These are phyloP conservation scores for Atta cephalotes DNA, from an alignment of 1,140 invertebrate genomes.

Conservation along the genomic window DNA sequence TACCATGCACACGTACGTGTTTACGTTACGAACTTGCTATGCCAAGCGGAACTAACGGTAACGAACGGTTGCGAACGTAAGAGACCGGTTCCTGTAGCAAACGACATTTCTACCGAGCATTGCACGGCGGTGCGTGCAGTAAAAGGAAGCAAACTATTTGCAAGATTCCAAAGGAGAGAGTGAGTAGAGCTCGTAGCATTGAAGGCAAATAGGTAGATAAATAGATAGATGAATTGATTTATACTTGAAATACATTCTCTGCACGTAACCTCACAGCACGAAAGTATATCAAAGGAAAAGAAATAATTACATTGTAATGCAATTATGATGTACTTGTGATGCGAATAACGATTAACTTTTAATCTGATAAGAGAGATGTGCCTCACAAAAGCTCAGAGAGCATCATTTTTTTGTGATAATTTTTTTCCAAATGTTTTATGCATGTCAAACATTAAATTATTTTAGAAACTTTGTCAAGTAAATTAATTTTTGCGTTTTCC, in stretches of 20 bases:
- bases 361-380: too few relatives aligned
- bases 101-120: slow-evolving; percentile 72
- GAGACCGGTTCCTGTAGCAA: slow-evolving; percentile 72
- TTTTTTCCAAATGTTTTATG: too few relatives aligned
- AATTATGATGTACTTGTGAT: not conserved
- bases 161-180: slow-evolving; percentile 55
- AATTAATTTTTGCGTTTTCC: too few relatives aligned
- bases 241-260: not conserved
- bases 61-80: slow-evolving; percentile 77
- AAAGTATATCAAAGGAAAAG: not conserved
- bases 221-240: slow-evolving; percentile 41
- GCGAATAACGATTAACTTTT: not conserved
- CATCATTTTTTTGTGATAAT: too few relatives aligned
- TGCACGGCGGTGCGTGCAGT: slow-evolving; percentile 18
- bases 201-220: slow-evolving; percentile 54
- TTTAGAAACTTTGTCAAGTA: too few relatives aligned
- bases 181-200: slow-evolving; percentile 14
- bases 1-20: slow-evolving; percentile 69
- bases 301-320: not conserved
- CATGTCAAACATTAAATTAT: too few relatives aligned
- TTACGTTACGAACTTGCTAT: slow-evolving; percentile 72
- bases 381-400: too few relatives aligned
- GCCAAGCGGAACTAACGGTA: slow-evolving; percentile 77
- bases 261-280: not conserved
- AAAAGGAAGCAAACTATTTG: slow-evolving; percentile 29